Evolutionary conservation across 2,888 invertebrate genomes (phyloP).

Genomic region (Dynastes grantii): DNA sequence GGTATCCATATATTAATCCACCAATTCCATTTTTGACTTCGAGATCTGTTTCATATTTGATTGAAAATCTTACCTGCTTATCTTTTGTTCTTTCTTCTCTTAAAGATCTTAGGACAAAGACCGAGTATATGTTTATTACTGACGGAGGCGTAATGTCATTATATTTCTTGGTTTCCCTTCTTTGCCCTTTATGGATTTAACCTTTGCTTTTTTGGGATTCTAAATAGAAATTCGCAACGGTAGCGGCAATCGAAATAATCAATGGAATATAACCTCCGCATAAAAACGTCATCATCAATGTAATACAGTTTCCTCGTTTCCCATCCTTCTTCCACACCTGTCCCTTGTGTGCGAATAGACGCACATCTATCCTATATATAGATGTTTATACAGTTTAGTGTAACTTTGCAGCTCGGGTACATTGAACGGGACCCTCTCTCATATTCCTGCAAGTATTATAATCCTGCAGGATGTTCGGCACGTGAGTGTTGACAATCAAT

Average conservation of each 20-base stretch:
- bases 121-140: neutral
- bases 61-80: too few species aligned
- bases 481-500: conserved; percentile 79
- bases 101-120: too few species aligned
- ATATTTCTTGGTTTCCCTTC: neutral
- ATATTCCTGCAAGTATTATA: conserved; percentile 64
- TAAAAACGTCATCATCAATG: conserved; percentile 43
- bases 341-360: neutral
- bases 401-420: conserved; percentile 52
- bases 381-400: conserved; percentile 43
- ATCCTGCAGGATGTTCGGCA: conserved; percentile 67
- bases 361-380: conserved; percentile 17
- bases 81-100: too few species aligned
- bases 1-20: too few species aligned
- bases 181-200: neutral
- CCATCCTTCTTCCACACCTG: neutral
- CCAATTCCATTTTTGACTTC: too few species aligned
- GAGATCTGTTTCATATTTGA: too few species aligned
- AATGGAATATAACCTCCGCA: conserved; percentile 41
- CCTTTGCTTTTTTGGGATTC: conserved; percentile 13
- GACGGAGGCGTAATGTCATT: neutral
- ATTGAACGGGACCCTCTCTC: conserved; percentile 55
- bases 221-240: conserved; percentile 27
- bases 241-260: conserved; percentile 34
- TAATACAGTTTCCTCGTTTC: conserved; percentile 12